Evolutionary conservation across 2,797 vertebrate species (phyloP), one percentile per base, ranked within the genome.

Genomic region (Sciurus carolinensis): DNA sequence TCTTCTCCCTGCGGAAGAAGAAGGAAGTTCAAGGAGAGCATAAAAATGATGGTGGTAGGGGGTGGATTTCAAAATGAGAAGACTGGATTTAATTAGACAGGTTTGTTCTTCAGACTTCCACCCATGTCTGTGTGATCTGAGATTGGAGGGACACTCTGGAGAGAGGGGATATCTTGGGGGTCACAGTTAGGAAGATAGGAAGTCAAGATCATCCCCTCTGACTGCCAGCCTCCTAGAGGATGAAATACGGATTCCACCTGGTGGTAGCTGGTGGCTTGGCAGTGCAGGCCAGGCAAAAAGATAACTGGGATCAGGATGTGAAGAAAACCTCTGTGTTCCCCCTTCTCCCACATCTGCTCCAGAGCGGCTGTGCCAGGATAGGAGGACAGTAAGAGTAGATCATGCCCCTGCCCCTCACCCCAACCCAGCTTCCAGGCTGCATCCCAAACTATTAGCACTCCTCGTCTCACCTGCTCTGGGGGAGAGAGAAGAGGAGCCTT

Each of bases 281-380:
- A 39, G 33, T 47, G 36, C 57, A 28, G 1, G 47, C 59, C 24
- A 4, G 80, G 1, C 73, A 30, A 30, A 69, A 30, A 67, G 66
- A 13, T 75, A 24, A 28, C 33, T 7, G 11, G 7, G 6, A 0
- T 18, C 33, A 24, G 6, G 54, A 17, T 39, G 52, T 67, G 72
- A 87, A 39, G 52, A 83, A 81, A 85, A 62, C 20, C 17, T 10
- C 76, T 44, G 4, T 33, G 39, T 14, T 62, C 7, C 20, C 17
- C 20, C 66, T 15, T 42, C 20, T 26, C 20, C 22, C 7, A 0
- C 6, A 54, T 14, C 24, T 36, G n/a, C 30, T 54, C 42, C 11
- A 12, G 2, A 76, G 44, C 2, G 13, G 39, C 3, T 10, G 1
- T 24, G 1, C 26, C 24, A n/a, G 12, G 26, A 36, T 2, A 4